Evolutionary conservation across 2,888 invertebrate genomes (phyloP), one percentile per base, ranked within the genome.

Genomic region (Agrotis exclamationis): DNA sequence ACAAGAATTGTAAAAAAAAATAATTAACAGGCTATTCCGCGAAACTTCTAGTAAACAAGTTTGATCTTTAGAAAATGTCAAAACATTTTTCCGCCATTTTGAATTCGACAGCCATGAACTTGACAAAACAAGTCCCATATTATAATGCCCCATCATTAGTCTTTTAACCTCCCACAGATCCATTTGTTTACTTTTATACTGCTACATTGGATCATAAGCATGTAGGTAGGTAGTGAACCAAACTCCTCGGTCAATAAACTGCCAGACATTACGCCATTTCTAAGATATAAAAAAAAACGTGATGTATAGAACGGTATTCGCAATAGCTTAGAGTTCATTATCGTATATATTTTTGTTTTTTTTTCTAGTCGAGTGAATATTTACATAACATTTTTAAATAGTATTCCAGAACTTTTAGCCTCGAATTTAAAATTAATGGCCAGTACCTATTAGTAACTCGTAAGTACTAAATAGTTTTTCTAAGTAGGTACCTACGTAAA

Each of bases 181-280:
- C 54, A 85, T 83, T 79, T 58, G 63, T 85, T 83, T 80, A 84
- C 83, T 59, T 82, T 72, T 59, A 70, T 70, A 66, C 44, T 77
- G 63, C 58, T 75, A 73, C 48, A 79, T 71, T 71, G 59, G 59
- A 83, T 75, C 70, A 68, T 72, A 69, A 62, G 68, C 63, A 76
- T 79, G 80, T 85, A 83, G 76, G 80, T 85, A 83, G 76, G 72
- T 77, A 83, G 66, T 65, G 80, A 74, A 83, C 77, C 47, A 69
- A 33, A 39, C 39, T 39, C 69, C 13, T 67, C 77, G 83, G 83
- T 83, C 83, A 83, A 77, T 74, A 72, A 74, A 80, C 83, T 68
- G 11, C 22, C 18, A 65, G 62, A 72, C 76, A 74, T 79, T 83
- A 83, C 76, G 72, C 83, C 72, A 79, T 76, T 74, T 63, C 62